Evolutionary conservation across 2,888 invertebrate genomes (phyloP).

Genomic region (Eumerus sabulonum): DNA sequence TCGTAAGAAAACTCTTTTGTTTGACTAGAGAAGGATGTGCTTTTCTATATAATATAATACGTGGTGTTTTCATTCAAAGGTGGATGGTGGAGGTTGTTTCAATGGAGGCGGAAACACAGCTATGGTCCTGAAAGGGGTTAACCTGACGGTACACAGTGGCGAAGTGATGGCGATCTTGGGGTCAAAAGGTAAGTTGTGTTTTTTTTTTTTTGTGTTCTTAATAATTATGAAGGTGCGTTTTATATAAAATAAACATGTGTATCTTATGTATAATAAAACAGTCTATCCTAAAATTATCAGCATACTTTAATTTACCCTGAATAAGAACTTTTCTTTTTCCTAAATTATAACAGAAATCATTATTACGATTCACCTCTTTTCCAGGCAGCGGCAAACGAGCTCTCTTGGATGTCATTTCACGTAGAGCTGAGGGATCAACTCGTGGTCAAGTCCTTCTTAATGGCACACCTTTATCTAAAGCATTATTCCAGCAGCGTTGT

Average conservation of each 20-base stretch:
- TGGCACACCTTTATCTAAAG: conserved; percentile 89
- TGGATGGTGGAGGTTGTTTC: conserved; percentile 88
- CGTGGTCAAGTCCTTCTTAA: conserved; percentile 94
- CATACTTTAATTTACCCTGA: no score
- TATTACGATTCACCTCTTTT: background rate
- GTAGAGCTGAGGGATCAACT: conserved; percentile 88
- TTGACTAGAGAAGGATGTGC: conserved; percentile 2
- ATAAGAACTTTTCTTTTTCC: no score
- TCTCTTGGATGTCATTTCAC: conserved; percentile 93
- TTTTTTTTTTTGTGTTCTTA: background rate
- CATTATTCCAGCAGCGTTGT: conserved; percentile 91
- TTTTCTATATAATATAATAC: background rate
- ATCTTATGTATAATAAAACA: no score
- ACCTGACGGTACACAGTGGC: conserved; percentile 93
- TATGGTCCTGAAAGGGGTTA: conserved; percentile 94
- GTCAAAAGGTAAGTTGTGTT: conserved; percentile 86
- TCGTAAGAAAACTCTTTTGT: conserved; percentile 63
- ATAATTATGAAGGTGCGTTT: no score
- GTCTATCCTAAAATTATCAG: no score
- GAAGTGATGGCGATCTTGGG: conserved; percentile 96
- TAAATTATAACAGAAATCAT: no score
- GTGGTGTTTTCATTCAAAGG: conserved; percentile 79
- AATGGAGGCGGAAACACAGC: conserved; percentile 90
- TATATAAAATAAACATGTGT: no score
- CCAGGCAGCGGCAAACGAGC: conserved; percentile 96